Evolutionary conservation across 2,888 invertebrate species (phyloP).

Genomic region (Sinodicranocentrus sp.): DNA sequence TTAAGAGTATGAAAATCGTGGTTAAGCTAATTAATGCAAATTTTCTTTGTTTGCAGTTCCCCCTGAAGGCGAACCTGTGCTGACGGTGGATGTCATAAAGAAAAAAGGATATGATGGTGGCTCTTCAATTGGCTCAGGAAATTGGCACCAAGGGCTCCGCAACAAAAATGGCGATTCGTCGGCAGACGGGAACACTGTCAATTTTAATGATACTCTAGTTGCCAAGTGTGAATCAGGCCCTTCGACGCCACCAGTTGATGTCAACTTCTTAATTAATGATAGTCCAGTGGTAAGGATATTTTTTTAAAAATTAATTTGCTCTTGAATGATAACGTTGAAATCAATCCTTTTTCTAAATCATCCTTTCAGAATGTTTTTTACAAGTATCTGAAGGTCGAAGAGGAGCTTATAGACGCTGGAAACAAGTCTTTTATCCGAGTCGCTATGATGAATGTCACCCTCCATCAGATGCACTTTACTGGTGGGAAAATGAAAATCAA

Average conservation of each 20-base stretch:
- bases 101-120: conserved; percentile 17
- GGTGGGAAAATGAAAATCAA: conserved; percentile 57
- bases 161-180: conserved; percentile 5
- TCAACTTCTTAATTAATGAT: conserved; percentile 73
- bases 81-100: conserved; percentile 44
- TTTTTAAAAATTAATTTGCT: too few relatives aligned
- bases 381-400: not conserved
- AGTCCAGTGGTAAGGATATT: conserved; percentile 69
- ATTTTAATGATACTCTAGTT: conserved; percentile 51
- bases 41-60: conserved; percentile 56
- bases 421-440: conserved; percentile 46
- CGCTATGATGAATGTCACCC: conserved; percentile 57
- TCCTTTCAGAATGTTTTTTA: not conserved
- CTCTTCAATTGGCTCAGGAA: conserved; percentile 39
- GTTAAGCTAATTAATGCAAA: too few relatives aligned
- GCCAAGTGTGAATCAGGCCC: conserved; percentile 70
- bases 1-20: too few relatives aligned
- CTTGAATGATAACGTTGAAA: too few relatives aligned
- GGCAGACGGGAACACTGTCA: conserved; percentile 18
- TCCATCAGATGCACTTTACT: conserved; percentile 53
- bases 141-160: conserved; percentile 41
- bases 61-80: conserved; percentile 53
- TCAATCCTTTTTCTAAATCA: too few relatives aligned
- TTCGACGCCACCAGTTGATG: conserved; percentile 71
- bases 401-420: conserved; percentile 49